A percentile compares a stretch with the other conserved stretches of the same genome.
These are phyloP conservation scores for Stenodera caucasica DNA, from an alignment of 2,888 invertebrate species.

Conservation along the genomic window DNA sequence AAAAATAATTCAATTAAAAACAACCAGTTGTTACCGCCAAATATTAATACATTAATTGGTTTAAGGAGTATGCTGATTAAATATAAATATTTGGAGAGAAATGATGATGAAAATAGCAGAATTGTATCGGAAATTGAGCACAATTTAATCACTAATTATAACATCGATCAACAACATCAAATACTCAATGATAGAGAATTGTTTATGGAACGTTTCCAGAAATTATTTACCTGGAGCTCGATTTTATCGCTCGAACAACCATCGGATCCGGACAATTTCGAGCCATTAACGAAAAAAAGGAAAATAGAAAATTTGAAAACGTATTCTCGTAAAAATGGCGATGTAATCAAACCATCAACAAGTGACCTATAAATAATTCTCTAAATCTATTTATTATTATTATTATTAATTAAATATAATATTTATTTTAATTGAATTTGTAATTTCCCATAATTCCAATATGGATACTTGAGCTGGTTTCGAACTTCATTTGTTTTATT, in stretches of 20 bases:
- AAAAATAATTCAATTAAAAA: not conserved
- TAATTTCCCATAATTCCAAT: too few relatives aligned
- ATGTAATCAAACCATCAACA: too few relatives aligned
- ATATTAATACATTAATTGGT: slow-evolving; percentile 27
- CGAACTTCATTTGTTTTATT: too few relatives aligned
- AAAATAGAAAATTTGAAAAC: not conserved
- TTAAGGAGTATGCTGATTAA: slow-evolving; percentile 29
- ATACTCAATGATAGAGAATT: slow-evolving; percentile 21
- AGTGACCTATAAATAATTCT: too few relatives aligned
- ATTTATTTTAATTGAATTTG: too few relatives aligned
- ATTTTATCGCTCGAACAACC: slow-evolving; percentile 32
- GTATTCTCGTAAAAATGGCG: too few relatives aligned
- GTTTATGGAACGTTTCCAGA: slow-evolving; percentile 31
- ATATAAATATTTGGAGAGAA: slow-evolving; percentile 16
- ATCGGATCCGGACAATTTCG: slow-evolving; percentile 1
- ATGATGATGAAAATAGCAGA: not conserved
- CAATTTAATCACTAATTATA: not conserved
- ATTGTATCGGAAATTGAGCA: slow-evolving; percentile 4
- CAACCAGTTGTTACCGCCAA: slow-evolving; percentile 27
- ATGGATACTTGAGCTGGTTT: too few relatives aligned
- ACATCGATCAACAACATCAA: not conserved
- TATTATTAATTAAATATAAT: too few relatives aligned
- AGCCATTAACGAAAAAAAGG: not conserved
- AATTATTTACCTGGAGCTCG: slow-evolving; percentile 35
- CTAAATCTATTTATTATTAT: too few relatives aligned